Base-by-base conservation (phyloP, 2,888 invertebrate species). In the Eilema caniola region DNA sequence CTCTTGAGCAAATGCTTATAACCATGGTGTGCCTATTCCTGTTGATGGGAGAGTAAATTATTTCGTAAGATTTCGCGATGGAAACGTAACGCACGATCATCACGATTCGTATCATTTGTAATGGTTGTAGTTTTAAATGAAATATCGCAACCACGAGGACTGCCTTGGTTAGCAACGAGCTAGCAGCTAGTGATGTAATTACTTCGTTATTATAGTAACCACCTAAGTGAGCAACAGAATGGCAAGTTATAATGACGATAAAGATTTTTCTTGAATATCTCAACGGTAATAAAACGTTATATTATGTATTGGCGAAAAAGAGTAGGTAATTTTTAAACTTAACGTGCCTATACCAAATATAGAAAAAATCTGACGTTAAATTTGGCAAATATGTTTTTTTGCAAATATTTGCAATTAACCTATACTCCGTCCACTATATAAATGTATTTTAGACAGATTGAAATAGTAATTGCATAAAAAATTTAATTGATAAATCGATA, bases 21-120 rank as follows among this genome's bases (percentile, higher is more conserved):
- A 67, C 47, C 14, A 60, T 56, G 28, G 14, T 63, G 61, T 66
- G 33, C 70, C 62, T 70, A 64, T 23, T 31, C 10, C 24, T 41
- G 37, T 31, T 47, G 70, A 73, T 67, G 59, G 63, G 56, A 74
- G 62, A 71, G 67, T 62, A 75, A 68, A 70, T 25, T 37, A 65
- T 84, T 77, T 82, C 78, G 76, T 72, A 83, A 82, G 64, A 41
- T 62, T 67, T 74, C 31, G 72, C 73, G 72, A 79, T 71, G 78
- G 65, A 80, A 83, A 78, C 72, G 74, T 80, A 81, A 80, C 78
- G 82, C 83, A 83, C 83, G 84, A 81, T 74, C 74, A 75, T 85
- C 83, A 86, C 85, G 85, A 84, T 77, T 82, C 69, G 67, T 72
- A 79, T 79, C 47, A 77, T 82, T 80, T 73, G 78, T 76, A 79